phyloP scores from a whole-genome alignment of 64 coral and sea anemone genomes.

The Actinia equina region DNA sequence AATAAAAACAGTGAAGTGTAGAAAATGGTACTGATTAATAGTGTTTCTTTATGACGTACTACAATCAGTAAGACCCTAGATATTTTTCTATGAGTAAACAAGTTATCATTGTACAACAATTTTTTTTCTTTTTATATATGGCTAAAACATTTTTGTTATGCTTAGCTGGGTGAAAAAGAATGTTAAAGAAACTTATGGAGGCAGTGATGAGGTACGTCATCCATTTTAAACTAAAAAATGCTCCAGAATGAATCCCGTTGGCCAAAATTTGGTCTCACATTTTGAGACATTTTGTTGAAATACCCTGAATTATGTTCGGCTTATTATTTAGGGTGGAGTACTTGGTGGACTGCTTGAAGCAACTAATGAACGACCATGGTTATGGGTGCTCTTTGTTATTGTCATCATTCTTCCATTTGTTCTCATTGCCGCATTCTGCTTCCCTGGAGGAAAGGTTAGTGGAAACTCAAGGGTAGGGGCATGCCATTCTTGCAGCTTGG shows the following conservation, averaged over 20 bases:
- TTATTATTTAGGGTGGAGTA: constrained; percentile 58
- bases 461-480: background rate
- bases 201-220: constrained; percentile 59
- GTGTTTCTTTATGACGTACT: too few species aligned
- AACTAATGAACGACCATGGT: constrained; percentile 94
- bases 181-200: constrained; percentile 82
- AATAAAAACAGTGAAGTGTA: too few species aligned
- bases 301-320: background rate
- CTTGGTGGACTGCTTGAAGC: constrained; percentile 85
- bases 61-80: too few species aligned
- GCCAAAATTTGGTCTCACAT: too few species aligned
- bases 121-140: background rate
- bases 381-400: constrained; percentile 98
- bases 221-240: background rate
- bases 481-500: background rate
- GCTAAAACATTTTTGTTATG: background rate
- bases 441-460: constrained; percentile 92
- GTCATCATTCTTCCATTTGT: constrained; percentile 96
- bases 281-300: background rate
- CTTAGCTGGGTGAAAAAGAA: constrained; percentile 87
- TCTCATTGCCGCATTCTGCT: constrained; percentile 93
- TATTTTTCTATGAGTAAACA: too few species aligned
- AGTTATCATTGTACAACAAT: too few species aligned
- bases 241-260: background rate
- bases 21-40: too few species aligned